Evolutionary conservation across 2,888 invertebrate species (phyloP).

Genomic region (Oligia latruncula): DNA sequence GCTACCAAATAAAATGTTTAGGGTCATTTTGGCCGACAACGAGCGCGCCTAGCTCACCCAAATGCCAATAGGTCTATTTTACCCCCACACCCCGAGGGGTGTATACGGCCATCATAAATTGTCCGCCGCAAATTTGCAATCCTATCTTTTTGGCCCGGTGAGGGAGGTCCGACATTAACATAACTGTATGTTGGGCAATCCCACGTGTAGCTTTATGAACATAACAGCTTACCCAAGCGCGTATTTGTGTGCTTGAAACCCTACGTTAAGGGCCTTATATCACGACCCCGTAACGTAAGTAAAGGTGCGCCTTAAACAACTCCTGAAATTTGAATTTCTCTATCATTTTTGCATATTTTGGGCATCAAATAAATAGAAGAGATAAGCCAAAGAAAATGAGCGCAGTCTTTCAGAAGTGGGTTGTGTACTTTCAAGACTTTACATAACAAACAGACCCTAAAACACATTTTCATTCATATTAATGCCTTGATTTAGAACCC

Average conservation of each 20-base stretch:
- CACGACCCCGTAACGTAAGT: slow-evolving; percentile 63
- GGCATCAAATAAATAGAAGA: slow-evolving; percentile 55
- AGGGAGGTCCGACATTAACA: slow-evolving; percentile 87
- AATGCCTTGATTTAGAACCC: slow-evolving; percentile 67
- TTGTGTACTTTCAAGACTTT: slow-evolving; percentile 44
- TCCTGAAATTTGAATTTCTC: slow-evolving; percentile 65
- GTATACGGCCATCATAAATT: slow-evolving; percentile 88
- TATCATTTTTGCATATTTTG: slow-evolving; percentile 67
- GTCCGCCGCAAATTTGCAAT: slow-evolving; percentile 90
- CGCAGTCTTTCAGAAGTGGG: slow-evolving; percentile 36
- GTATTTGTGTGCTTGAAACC: slow-evolving; percentile 68
- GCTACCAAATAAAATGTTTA: slow-evolving; percentile 90
- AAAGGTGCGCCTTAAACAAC: slow-evolving; percentile 64
- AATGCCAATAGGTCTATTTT: slow-evolving; percentile 88
- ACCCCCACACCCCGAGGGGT: slow-evolving; percentile 82
- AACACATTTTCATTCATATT: slow-evolving; percentile 66
- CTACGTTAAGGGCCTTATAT: slow-evolving; percentile 70
- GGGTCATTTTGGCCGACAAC: slow-evolving; percentile 88
- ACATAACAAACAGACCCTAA: slow-evolving; percentile 40
- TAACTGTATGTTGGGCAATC: slow-evolving; percentile 87
- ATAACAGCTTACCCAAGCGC: slow-evolving; percentile 74
- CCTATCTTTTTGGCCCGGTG: slow-evolving; percentile 87
- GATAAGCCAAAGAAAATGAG: slow-evolving; percentile 51
- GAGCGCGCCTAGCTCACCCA: slow-evolving; percentile 86
- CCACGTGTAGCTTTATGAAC: slow-evolving; percentile 83